Evolutionary conservation across 2,888 invertebrate genomes (phyloP).

Genomic region (Drosophila mercatorum): DNA sequence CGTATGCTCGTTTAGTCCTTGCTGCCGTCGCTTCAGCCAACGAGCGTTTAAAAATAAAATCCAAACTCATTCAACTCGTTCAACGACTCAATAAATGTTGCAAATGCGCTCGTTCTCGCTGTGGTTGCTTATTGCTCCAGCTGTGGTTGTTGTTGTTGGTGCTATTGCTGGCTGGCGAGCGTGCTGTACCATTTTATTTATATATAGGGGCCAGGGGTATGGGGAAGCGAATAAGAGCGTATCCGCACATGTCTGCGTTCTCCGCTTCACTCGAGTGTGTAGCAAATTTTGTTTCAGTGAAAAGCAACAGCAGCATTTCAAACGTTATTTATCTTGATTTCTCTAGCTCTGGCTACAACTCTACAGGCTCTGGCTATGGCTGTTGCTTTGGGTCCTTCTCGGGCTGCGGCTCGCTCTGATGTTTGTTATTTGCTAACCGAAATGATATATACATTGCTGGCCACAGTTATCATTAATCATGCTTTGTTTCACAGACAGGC

Average conservation of each 20-base stretch:
- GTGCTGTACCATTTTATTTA: slow-evolving; percentile 57
- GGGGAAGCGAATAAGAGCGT: slow-evolving; percentile 3
- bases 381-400: slow-evolving; percentile 11
- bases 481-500: slow-evolving; percentile 62
- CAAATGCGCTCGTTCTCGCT: slow-evolving; percentile 73
- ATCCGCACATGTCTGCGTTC: slow-evolving; percentile 41
- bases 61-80: slow-evolving; percentile 80
- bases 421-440: slow-evolving; percentile 78
- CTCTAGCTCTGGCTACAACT: slow-evolving; percentile 17
- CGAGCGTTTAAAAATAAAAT: slow-evolving; percentile 76
- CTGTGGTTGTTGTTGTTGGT: slow-evolving; percentile 12
- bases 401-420: slow-evolving; percentile 47
- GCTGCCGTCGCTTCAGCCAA: slow-evolving; percentile 46
- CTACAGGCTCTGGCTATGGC: background rate
- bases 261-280: slow-evolving; percentile 56
- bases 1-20: slow-evolving; percentile 68
- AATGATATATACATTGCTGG: slow-evolving; percentile 73
- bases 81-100: slow-evolving; percentile 81
- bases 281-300: slow-evolving; percentile 62
- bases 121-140: slow-evolving; percentile 50
- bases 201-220: slow-evolving; percentile 46
- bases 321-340: slow-evolving; percentile 78
- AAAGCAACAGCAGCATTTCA: slow-evolving; percentile 67
- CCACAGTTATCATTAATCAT: slow-evolving; percentile 77
- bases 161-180: slow-evolving; percentile 10